phyloP scores from a whole-genome alignment of 1,140 invertebrate species.

The Drosophila busckii region DNA sequence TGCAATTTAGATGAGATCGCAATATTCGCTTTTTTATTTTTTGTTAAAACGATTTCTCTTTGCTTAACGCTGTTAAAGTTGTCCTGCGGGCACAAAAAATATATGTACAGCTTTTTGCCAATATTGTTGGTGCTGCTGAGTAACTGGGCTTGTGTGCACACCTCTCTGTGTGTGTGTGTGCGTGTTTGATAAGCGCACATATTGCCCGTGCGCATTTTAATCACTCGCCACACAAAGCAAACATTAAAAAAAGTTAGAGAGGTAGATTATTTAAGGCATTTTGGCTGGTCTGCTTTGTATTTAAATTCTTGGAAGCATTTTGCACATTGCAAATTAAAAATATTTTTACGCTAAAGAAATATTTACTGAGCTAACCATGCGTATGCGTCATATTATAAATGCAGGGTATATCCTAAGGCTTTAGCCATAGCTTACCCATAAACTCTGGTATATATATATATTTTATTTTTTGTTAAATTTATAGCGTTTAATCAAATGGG shows the following conservation, averaged over 20 bases:
- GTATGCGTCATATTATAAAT: too few relatives aligned
- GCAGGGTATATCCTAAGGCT: not conserved
- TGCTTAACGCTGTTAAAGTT: constrained; percentile 2
- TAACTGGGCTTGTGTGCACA: not conserved
- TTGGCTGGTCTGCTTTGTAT: too few relatives aligned
- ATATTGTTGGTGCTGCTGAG: constrained; percentile 6
- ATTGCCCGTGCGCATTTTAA: constrained; percentile 38
- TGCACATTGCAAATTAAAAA: too few relatives aligned
- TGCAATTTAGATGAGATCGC: constrained; percentile 59
- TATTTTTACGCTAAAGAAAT: too few relatives aligned
- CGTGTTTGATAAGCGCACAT: not conserved
- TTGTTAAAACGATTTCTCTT: constrained; percentile 16
- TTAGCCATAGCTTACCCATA: too few relatives aligned
- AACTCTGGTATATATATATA: not conserved
- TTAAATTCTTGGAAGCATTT: too few relatives aligned
- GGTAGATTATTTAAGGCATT: too few relatives aligned
- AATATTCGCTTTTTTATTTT: too few relatives aligned
- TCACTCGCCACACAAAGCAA: constrained; percentile 28
- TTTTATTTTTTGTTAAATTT: constrained; percentile 42
- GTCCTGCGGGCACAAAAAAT: constrained; percentile 19
- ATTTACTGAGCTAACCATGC: too few relatives aligned
- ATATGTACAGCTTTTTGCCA: constrained; percentile 19
- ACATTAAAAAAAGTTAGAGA: constrained; percentile 18
- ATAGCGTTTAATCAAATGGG: constrained; percentile 57
- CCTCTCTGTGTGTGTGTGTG: not conserved